Conservation (phyloP, 2,888 invertebrate species). For the Nymphalis urticae region DNA sequence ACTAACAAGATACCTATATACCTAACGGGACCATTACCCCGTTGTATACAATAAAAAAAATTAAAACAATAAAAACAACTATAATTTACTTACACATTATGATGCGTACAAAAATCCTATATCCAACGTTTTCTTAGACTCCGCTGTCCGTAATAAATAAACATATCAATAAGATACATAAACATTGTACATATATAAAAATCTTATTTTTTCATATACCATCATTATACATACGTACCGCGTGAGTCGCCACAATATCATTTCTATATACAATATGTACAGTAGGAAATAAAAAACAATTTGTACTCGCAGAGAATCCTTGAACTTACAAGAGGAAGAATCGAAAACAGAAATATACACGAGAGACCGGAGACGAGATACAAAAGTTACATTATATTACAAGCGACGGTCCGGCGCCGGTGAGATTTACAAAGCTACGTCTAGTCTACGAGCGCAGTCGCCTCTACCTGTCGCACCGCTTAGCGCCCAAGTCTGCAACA, state of each 20-base stretch:
- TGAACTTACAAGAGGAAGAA: constrained; percentile 66
- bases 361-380: constrained; percentile 43
- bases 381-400: constrained; percentile 58
- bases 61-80: constrained; percentile 73
- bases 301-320: constrained; percentile 81
- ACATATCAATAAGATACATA: constrained; percentile 74
- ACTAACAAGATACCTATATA: constrained; percentile 55
- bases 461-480: constrained; percentile 69
- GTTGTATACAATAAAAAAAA: constrained; percentile 60
- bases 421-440: constrained; percentile 72
- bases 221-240: constrained; percentile 67
- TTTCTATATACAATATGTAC: constrained; percentile 81
- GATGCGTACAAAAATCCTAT: constrained; percentile 78
- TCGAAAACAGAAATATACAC: constrained; percentile 72
- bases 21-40: constrained; percentile 53
- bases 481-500: constrained; percentile 25
- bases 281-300: constrained; percentile 81
- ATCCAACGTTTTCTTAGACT: constrained; percentile 61
- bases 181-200: constrained; percentile 75
- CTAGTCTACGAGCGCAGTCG: constrained; percentile 39
- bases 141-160: constrained; percentile 72
- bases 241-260: constrained; percentile 47
- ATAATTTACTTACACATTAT: constrained; percentile 77
- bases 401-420: constrained; percentile 47
- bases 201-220: constrained; percentile 54